Base-by-base conservation (phyloP, 2,797 vertebrate genomes). In the Megaceryle alcyon region DNA sequence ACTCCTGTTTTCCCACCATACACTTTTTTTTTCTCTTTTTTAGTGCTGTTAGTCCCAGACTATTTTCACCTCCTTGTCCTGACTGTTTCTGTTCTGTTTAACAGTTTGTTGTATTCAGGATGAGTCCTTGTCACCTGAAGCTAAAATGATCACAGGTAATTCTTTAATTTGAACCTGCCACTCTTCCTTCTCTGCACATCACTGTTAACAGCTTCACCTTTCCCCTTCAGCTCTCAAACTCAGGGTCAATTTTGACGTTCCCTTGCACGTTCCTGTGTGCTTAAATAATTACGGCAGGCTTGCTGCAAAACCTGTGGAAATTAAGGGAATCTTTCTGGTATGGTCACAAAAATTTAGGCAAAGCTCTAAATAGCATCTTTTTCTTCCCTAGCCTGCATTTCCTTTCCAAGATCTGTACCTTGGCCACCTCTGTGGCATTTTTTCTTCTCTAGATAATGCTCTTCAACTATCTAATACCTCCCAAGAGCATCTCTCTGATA, bases 101-200 rank as follows among this genome's bases (percentile, higher is more conserved):
- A 68, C 70, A 86, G 56, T 73, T 86, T 79, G 26, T 35, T 90
- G 29, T 64, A 94, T 86, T 87, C 65, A 43, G 33, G 25, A 53
- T 79, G 92, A 89, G 89, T 86, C 44, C 17, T 79, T 91, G 77
- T 90, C 90, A 92, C 44, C 13, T 7, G 4, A 88, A 94, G 60
- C 65, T 94, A 71, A 48, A 69, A 86, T 48, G 26, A 84, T 90
- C 89, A 84, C 73, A 95, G 35, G 53, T 86, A 92, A 82, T 51
- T 90, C 56, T 88, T 90, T 91, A 88, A 90, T 96, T 93, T 86
- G 56, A 85, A 85, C 44, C 35, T 87, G 75, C 31, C 78, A 86
- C 25, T 86, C 59, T 77, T 90, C 23, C 20, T 86, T 12, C 41
- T 83, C 72, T 91, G 37, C 25, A 46, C 25, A 48, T 91, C 1